Evolutionary conservation across 2,113 vertebrate species (phyloP).

Genomic region (Lates calcarifer): DNA sequence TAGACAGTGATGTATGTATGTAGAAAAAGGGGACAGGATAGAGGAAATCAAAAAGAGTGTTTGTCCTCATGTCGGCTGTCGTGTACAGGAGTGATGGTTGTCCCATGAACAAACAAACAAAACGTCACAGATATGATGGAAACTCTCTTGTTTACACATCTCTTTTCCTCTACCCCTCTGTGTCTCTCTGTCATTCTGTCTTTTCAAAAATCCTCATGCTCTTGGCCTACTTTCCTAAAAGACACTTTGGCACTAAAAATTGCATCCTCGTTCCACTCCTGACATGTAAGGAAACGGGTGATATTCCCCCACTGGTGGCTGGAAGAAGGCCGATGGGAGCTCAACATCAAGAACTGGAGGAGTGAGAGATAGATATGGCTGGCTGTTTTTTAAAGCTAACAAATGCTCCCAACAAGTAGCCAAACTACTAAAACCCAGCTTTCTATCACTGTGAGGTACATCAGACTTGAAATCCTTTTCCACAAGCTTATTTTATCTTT

Average conservation of each 20-base stretch:
- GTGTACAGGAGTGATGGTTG: slow-evolving; percentile 50
- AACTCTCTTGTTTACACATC: slow-evolving; percentile 68
- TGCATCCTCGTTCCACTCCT: slow-evolving; percentile 61
- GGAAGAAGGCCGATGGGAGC: slow-evolving; percentile 58
- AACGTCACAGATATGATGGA: slow-evolving; percentile 63
- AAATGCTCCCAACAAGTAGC: neutral
- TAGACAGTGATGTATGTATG: neutral
- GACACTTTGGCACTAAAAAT: slow-evolving; percentile 66
- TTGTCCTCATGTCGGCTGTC: slow-evolving; percentile 39
- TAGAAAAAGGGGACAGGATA: slow-evolving; percentile 25
- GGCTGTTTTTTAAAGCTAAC: neutral
- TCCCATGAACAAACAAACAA: slow-evolving; percentile 54
- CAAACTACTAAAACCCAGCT: too few relatives aligned
- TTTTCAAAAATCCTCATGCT: slow-evolving; percentile 62
- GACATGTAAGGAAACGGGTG: slow-evolving; percentile 70
- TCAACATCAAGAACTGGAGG: slow-evolving; percentile 65
- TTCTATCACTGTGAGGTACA: neutral
- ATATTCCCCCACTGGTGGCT: slow-evolving; percentile 65
- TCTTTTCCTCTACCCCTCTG: slow-evolving; percentile 45
- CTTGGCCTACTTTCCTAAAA: slow-evolving; percentile 77
- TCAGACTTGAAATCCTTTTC: too few relatives aligned
- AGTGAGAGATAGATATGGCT: slow-evolving; percentile 52
- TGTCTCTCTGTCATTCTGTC: slow-evolving; percentile 57
- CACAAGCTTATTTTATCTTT: too few relatives aligned
- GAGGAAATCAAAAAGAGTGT: slow-evolving; percentile 25